A percentile compares a stretch with the other conserved stretches of the same genome.
phyloP scores from a whole-genome alignment of 2,888 invertebrate species.

The Empis livida region DNA sequence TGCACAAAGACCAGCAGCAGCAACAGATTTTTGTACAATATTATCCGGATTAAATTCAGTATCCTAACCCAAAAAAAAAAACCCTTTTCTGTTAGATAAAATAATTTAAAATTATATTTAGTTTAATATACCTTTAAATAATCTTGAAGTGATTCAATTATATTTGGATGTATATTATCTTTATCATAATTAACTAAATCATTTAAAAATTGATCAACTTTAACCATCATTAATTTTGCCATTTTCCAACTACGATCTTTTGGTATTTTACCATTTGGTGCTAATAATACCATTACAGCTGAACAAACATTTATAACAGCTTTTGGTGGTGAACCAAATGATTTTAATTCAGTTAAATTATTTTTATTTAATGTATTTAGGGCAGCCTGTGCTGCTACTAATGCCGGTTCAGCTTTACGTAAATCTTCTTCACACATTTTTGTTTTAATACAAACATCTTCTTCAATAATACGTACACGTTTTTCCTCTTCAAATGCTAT shows the following conservation, averaged over 20 bases:
- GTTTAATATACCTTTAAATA: constrained; percentile 24
- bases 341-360: constrained; percentile 88
- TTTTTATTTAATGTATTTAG: constrained; percentile 89
- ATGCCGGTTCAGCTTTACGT: constrained; percentile 83
- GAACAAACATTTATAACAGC: constrained; percentile 79
- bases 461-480: constrained; percentile 81
- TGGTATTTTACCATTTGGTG: constrained; percentile 72
- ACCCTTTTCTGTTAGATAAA: background rate
- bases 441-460: constrained; percentile 75
- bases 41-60: constrained; percentile 78
- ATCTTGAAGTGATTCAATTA: constrained; percentile 58
- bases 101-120: background rate
- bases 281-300: constrained; percentile 76
- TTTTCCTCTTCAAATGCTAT: constrained; percentile 75
- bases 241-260: constrained; percentile 89
- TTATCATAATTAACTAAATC: constrained; percentile 82
- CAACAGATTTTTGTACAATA: constrained; percentile 74
- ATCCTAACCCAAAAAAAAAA: constrained; percentile 30
- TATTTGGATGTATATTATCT: constrained; percentile 81
- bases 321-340: constrained; percentile 86
- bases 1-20: constrained; percentile 86
- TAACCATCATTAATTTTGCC: constrained; percentile 82
- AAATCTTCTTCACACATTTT: constrained; percentile 82
- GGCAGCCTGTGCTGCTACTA: constrained; percentile 64
- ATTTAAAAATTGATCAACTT: constrained; percentile 76